A percentile compares a stretch with the other conserved stretches of the same genome.
These are phyloP conservation scores for Panthera uncia DNA, from an alignment of 2,113 vertebrate genomes.

Conservation along the genomic window DNA sequence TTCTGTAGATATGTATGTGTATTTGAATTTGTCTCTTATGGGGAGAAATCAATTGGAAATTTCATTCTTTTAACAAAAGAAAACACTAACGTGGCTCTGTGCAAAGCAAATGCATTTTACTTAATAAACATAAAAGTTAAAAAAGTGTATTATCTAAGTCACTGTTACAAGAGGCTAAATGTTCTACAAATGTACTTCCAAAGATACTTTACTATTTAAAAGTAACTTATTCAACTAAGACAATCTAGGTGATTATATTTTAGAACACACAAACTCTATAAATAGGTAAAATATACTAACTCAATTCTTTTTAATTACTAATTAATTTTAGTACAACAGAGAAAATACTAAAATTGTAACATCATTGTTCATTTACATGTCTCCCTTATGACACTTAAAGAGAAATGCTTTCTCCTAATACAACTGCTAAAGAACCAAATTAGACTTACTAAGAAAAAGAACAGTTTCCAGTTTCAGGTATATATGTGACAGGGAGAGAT, in stretches of 20 bases:
- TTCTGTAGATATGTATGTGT: background rate
- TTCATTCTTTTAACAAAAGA: conserved; percentile 16
- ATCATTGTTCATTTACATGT: conserved; percentile 32
- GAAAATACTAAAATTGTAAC: conserved; percentile 29
- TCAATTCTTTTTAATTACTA: conserved; percentile 40
- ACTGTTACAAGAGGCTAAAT: conserved; percentile 12
- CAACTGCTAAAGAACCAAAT: background rate
- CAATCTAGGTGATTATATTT: conserved; percentile 28
- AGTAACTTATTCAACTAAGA: background rate
- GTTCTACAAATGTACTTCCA: background rate
- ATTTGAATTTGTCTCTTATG: background rate
- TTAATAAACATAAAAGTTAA: background rate
- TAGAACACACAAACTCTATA: background rate
- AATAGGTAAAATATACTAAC: conserved; percentile 18
- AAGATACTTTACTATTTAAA: background rate
- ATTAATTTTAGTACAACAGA: background rate
- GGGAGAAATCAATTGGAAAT: background rate
- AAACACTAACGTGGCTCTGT: background rate
- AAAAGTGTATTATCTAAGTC: background rate
- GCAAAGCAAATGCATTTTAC: background rate
- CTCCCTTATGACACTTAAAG: background rate
- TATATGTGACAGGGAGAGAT: background rate
- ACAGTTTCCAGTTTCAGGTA: background rate
- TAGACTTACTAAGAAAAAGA: conserved; percentile 30
- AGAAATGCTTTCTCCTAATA: background rate